Conservation (phyloP, 1,140 invertebrate species). For the Lepidurus packardi region DNA sequence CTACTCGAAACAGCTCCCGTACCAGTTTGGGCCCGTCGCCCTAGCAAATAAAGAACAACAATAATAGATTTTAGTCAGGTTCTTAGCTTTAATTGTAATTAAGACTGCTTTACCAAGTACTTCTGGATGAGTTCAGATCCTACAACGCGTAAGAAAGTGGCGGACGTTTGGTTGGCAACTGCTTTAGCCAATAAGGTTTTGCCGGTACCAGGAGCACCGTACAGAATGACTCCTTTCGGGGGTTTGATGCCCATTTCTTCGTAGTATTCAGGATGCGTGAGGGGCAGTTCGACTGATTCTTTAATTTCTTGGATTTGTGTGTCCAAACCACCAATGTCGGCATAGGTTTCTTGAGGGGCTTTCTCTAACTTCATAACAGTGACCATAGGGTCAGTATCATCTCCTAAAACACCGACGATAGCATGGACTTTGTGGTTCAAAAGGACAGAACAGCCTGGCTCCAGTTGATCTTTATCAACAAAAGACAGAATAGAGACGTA, state of each 20-base stretch:
- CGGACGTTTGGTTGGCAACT: constrained; percentile 98
- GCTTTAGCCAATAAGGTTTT: constrained; percentile 98
- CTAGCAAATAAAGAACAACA: constrained; percentile 43
- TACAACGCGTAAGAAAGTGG: constrained; percentile 96
- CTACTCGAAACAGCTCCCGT: constrained; percentile 93
- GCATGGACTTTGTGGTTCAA: constrained; percentile 98
- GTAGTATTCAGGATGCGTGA: constrained; percentile 99
- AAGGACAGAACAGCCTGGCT: constrained; percentile 97
- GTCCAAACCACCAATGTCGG: constrained; percentile 98
- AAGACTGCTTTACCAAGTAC: constrained; percentile 52
- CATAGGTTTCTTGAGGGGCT: constrained; percentile 99
- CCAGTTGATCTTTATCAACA: constrained; percentile 98
- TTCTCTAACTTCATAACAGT: constrained; percentile 99
- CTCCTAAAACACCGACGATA: constrained; percentile 94
- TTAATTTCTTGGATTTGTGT: constrained; percentile 99
- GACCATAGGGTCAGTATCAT: constrained; percentile 99
- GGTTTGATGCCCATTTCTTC: constrained; percentile 99
- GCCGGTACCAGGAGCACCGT: constrained; percentile 94
- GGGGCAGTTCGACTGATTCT: constrained; percentile 95
- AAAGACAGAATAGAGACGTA: constrained; percentile 99
- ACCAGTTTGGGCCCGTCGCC: constrained; percentile 99
- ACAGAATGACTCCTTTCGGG: constrained; percentile 98
- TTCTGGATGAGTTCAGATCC: constrained; percentile 99
- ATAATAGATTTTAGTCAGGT: too few species aligned
- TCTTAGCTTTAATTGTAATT: too few species aligned